Conservation (phyloP, 1,140 invertebrate species). For the Trichonephila inaurata region DNA sequence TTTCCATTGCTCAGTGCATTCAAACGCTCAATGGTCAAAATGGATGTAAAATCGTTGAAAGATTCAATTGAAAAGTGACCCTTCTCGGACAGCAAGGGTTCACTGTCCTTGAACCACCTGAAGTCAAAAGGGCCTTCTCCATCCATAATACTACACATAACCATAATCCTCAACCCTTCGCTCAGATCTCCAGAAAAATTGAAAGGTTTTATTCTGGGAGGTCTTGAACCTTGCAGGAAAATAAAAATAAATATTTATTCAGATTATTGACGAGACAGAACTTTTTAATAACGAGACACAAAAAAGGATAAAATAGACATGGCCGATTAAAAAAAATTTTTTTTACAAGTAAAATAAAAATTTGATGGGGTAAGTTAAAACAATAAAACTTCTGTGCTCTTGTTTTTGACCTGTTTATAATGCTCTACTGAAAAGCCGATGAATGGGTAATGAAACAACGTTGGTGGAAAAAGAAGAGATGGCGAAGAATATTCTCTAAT, state of each 20-base stretch:
- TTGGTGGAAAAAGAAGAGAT: too few species aligned
- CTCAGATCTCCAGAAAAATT: constrained; percentile 82
- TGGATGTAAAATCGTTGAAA: neutral
- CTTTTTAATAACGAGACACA: too few species aligned
- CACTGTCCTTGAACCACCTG: constrained; percentile 78
- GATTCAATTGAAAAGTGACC: neutral
- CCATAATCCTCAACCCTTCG: constrained; percentile 85
- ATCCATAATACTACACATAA: constrained; percentile 81
- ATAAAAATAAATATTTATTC: neutral
- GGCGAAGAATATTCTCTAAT: too few species aligned
- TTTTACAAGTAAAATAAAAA: too few species aligned
- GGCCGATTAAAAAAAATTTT: too few species aligned
- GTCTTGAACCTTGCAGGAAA: constrained; percentile 6
- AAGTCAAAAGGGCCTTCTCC: constrained; percentile 78
- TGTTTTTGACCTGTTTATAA: too few species aligned
- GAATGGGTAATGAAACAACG: too few species aligned
- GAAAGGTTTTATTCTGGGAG: constrained; percentile 76
- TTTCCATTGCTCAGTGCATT: constrained; percentile 76
- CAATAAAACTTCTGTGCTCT: too few species aligned
- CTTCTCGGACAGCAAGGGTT: neutral
- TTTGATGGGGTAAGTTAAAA: too few species aligned
- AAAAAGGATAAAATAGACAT: too few species aligned
- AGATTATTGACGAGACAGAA: too few species aligned
- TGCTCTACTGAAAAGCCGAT: too few species aligned
- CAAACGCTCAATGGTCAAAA: constrained; percentile 50